Evolutionary conservation across 2,797 vertebrate genomes (phyloP).

Genomic region (Paguma larvata): DNA sequence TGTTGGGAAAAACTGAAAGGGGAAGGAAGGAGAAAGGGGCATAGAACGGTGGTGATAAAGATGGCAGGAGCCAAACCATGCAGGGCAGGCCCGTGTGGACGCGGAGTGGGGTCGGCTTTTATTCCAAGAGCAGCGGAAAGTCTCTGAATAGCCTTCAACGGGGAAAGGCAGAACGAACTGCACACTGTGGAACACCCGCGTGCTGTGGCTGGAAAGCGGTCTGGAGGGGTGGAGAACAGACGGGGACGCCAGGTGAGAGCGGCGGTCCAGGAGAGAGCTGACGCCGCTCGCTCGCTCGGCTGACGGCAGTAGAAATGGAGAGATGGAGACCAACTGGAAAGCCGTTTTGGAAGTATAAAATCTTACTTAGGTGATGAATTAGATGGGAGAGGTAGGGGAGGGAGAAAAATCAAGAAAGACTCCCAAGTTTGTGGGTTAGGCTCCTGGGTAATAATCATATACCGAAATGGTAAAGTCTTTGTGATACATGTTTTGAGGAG

Average conservation of each 20-base stretch:
- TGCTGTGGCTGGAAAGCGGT: not conserved
- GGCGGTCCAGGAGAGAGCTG: not conserved
- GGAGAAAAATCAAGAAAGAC: constrained; percentile 10
- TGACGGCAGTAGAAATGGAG: not conserved
- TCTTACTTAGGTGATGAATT: not conserved
- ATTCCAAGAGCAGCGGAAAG: not conserved
- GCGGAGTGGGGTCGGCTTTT: not conserved
- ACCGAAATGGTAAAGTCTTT: not conserved
- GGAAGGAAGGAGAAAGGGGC: not conserved
- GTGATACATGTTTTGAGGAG: not conserved
- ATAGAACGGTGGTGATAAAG: not conserved
- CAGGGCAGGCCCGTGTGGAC: not conserved
- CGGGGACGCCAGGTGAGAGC: not conserved
- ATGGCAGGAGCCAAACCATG: not conserved
- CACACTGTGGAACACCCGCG: fast-evolving
- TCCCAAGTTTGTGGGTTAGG: not conserved
- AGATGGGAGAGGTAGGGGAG: not conserved
- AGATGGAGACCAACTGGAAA: not conserved
- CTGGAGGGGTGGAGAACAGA: not conserved
- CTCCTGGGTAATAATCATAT: not conserved
- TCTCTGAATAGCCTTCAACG: not conserved
- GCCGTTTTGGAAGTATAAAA: not conserved
- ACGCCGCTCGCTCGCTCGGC: not conserved
- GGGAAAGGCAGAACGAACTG: not conserved
- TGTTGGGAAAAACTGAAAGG: not conserved